These are phyloP conservation scores for Lepidochitona cinerea DNA, from an alignment of 2,888 invertebrate genomes.

Conservation along the genomic window DNA sequence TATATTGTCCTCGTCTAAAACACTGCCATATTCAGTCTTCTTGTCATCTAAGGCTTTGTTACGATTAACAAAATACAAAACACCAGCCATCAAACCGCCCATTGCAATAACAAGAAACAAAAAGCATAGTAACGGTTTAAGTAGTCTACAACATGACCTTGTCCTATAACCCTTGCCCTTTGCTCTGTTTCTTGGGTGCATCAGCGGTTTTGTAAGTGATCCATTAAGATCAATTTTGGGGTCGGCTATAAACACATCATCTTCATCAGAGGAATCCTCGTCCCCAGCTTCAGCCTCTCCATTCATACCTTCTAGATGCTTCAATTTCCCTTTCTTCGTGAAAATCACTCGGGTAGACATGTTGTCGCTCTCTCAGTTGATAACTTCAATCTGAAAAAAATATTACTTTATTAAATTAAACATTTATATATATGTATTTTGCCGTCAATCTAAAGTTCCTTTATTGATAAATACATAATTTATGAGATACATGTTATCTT, in stretches of 20 bases:
- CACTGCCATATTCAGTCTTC: background rate
- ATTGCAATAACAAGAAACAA: conserved; percentile 46
- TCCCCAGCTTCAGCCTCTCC: conserved; percentile 39
- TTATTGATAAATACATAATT: no score
- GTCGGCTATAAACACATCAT: conserved; percentile 56
- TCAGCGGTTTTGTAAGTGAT: conserved; percentile 54
- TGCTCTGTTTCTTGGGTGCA: conserved; percentile 53
- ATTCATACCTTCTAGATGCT: conserved; percentile 31
- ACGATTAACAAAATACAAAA: conserved; percentile 51
- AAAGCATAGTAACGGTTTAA: conserved; percentile 51
- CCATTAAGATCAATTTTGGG: conserved; percentile 37
- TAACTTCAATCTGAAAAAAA: no score
- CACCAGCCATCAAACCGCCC: conserved; percentile 49
- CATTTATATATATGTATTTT: no score
- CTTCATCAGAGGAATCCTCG: conserved; percentile 52
- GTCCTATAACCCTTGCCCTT: conserved; percentile 47
- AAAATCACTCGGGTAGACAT: background rate
- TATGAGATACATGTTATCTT: no score
- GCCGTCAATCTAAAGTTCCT: no score
- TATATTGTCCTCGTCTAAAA: conserved; percentile 55
- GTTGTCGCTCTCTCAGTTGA: no score
- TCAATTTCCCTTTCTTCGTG: conserved; percentile 1
- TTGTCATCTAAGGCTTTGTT: conserved; percentile 9
- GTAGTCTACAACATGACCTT: conserved; percentile 45
- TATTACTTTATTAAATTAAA: no score